These are phyloP conservation scores for Enteromius radiatus DNA, from an alignment of 2,797 vertebrate genomes.

Conservation along the genomic window DNA sequence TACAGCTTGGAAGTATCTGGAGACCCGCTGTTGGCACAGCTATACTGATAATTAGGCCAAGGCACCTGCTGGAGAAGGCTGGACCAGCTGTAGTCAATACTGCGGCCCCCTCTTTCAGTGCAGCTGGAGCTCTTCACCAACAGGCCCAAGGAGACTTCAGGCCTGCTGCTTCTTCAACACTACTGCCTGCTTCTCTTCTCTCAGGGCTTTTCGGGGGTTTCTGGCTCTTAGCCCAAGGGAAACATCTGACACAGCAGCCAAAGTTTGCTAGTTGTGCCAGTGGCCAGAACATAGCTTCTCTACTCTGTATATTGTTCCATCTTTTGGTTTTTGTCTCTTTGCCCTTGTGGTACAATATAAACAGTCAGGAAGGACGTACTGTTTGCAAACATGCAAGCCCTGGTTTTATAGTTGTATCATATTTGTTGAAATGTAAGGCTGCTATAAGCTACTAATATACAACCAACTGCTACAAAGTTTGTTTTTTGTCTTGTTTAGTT, in stretches of 20 bases:
- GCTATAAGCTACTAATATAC: constrained; percentile 48
- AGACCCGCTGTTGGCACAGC: constrained; percentile 64
- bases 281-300: constrained; percentile 41
- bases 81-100: constrained; percentile 70
- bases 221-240: constrained; percentile 54
- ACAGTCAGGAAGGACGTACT: constrained; percentile 48
- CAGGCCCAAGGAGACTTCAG: constrained; percentile 40
- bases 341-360: constrained; percentile 49
- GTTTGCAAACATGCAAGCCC: constrained; percentile 67
- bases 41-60: constrained; percentile 68
- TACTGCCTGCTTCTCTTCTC: constrained; percentile 53
- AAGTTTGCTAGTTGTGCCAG: constrained; percentile 62
- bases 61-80: constrained; percentile 73
- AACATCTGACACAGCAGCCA: constrained; percentile 67
- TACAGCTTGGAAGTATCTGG: constrained; percentile 56
- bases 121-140: constrained; percentile 70
- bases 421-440: constrained; percentile 61
- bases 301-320: constrained; percentile 56
- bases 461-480: constrained; percentile 54
- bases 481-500: not conserved
- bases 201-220: constrained; percentile 65
- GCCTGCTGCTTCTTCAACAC: constrained; percentile 29
- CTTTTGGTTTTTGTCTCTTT: constrained; percentile 18
- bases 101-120: constrained; percentile 60
- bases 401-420: constrained; percentile 63